Conservation (phyloP, 1,140 invertebrate species). For the Dreissena rostriformis region DNA sequence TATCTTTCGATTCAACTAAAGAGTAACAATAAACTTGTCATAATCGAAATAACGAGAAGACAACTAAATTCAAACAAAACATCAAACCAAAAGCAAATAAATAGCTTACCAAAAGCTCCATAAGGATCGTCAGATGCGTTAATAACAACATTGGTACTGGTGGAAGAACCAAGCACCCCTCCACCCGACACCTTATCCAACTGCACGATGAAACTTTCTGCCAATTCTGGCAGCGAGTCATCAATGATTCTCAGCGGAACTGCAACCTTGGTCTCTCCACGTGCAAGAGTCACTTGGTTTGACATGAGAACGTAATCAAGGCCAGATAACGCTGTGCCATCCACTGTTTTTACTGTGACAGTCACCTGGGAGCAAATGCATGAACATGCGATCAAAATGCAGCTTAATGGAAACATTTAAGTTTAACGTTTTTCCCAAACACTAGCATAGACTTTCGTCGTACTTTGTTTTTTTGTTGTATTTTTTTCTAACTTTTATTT, state of each 20-base stretch:
- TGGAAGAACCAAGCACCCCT: constrained; percentile 71
- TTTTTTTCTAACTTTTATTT: too few relatives aligned
- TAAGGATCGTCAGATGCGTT: constrained; percentile 77
- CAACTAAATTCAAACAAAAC: too few relatives aligned
- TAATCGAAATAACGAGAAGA: too few relatives aligned
- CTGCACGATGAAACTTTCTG: constrained; percentile 74
- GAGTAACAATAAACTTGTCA: too few relatives aligned
- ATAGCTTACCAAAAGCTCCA: constrained; percentile 77
- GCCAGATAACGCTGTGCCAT: constrained; percentile 68
- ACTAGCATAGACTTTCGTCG: too few relatives aligned
- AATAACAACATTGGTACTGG: constrained; percentile 70
- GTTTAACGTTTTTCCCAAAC: too few relatives aligned
- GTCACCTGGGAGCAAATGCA: constrained; percentile 66
- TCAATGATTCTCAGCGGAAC: constrained; percentile 74
- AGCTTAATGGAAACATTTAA: too few relatives aligned
- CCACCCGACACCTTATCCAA: constrained; percentile 72
- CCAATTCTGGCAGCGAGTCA: constrained; percentile 72
- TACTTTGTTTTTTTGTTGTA: too few relatives aligned
- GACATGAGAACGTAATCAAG: constrained; percentile 71
- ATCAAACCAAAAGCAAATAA: too few relatives aligned
- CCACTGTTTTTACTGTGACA: constrained; percentile 69
- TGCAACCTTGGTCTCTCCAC: constrained; percentile 67
- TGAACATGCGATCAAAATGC: too few relatives aligned
- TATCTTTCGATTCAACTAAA: too few relatives aligned
- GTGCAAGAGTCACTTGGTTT: constrained; percentile 64